These are phyloP conservation scores for Xestia rhomboidea DNA, from an alignment of 2,888 invertebrate species.

Conservation along the genomic window DNA sequence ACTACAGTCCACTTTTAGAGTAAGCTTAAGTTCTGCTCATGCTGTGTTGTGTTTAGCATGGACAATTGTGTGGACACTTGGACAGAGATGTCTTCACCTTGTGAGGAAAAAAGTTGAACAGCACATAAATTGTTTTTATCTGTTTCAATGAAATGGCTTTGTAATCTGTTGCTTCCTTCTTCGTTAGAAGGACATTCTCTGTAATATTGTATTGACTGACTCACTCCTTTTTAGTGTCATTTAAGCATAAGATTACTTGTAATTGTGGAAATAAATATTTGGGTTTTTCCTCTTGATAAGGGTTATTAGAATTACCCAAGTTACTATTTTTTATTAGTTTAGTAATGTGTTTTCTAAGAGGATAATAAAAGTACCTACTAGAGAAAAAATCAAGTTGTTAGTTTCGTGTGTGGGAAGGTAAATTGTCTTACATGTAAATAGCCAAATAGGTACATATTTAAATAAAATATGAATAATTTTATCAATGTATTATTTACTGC, in stretches of 20 bases:
- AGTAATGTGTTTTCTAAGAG: background rate
- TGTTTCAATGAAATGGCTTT: conserved; percentile 50
- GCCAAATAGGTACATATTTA: background rate
- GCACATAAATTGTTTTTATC: conserved; percentile 50
- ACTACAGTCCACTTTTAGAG: no score
- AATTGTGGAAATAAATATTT: conserved; percentile 4
- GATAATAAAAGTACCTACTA: background rate
- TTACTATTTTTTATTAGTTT: background rate
- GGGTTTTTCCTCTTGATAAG: conserved; percentile 15
- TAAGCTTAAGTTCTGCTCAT: no score
- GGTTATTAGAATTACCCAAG: background rate
- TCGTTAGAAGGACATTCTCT: conserved; percentile 41
- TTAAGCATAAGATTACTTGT: conserved; percentile 1
- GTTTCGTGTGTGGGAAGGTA: background rate
- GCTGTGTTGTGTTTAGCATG: conserved; percentile 1
- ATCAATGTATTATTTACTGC: background rate
- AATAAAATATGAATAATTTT: background rate
- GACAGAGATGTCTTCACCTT: conserved; percentile 38
- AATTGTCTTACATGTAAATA: background rate
- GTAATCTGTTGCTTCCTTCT: conserved; percentile 51
- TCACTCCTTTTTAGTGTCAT: background rate
- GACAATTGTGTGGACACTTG: conserved; percentile 10
- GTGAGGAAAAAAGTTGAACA: conserved; percentile 46
- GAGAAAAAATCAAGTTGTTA: background rate
- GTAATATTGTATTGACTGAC: conserved; percentile 30